Conservation (phyloP, 2,797 vertebrate genomes). For the Anas bernieri region DNA sequence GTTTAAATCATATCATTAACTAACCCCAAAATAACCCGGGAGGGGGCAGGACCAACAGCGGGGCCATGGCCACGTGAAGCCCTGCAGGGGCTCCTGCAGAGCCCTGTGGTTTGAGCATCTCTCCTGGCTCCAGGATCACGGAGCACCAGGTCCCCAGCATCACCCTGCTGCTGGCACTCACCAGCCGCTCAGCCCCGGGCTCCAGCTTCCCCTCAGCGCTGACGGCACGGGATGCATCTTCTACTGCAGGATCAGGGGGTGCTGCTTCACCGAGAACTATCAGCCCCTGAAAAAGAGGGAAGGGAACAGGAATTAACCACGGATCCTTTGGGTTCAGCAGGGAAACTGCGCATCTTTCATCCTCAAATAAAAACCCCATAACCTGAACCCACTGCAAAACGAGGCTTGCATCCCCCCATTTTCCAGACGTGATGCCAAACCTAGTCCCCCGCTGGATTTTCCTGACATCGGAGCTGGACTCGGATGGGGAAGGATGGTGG, state of each 20-base stretch:
- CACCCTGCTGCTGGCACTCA: conserved; percentile 58
- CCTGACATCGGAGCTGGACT: not conserved
- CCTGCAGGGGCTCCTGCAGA: not conserved
- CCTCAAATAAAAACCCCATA: not conserved
- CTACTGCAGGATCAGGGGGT: conserved; percentile 71
- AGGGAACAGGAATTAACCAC: not conserved
- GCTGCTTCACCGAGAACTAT: conserved; percentile 88
- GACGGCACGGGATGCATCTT: conserved; percentile 68
- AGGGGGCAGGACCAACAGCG: not conserved
- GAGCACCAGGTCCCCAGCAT: not conserved
- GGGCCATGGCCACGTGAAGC: not conserved
- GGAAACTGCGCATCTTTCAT: accelerated
- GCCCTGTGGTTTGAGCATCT: not conserved
- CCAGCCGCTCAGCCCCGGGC: conserved; percentile 77
- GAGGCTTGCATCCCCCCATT: not conserved
- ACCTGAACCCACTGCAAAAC: accelerated
- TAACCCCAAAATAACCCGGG: not conserved
- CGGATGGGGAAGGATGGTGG: not conserved
- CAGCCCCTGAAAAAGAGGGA: conserved; percentile 82
- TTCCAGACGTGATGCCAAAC: not conserved
- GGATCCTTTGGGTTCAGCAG: not conserved
- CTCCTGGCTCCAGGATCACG: too few relatives aligned
- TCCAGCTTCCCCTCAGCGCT: conserved; percentile 84
- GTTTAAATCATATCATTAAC: not conserved
- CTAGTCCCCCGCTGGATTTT: not conserved